Percentiles rank a stretch among this genome's conserved stretches.
phyloP scores from a whole-genome alignment of 2,113 vertebrate genomes.

The Poecile atricapillus region DNA sequence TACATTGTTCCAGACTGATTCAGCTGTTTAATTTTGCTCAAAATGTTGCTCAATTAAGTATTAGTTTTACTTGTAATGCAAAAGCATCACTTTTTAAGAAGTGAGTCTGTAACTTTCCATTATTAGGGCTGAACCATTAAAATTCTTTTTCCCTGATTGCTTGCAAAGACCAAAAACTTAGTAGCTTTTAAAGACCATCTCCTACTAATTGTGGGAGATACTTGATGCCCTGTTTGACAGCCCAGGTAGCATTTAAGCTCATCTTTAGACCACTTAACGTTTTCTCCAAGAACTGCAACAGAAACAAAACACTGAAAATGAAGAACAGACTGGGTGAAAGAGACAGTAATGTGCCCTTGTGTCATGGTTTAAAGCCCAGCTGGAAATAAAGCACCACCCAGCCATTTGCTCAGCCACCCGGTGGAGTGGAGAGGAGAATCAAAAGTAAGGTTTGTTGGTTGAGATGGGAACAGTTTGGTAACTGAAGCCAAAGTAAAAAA shows the following conservation, averaged over 20 bases:
- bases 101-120: not conserved
- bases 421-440: not conserved
- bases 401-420: fast-evolving
- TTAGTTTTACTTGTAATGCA: not conserved
- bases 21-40: not conserved
- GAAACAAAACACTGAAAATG: not conserved
- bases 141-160: not conserved
- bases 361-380: not conserved
- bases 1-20: not conserved
- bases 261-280: not conserved
- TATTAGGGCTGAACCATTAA: not conserved
- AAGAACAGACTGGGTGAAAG: not conserved
- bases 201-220: not conserved
- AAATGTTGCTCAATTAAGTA: not conserved
- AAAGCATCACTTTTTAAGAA: not conserved
- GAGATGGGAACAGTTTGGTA: not conserved
- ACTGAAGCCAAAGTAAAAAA: not conserved
- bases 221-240: not conserved
- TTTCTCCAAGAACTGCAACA: not conserved
- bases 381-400: not conserved
- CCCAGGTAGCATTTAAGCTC: not conserved
- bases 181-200: not conserved
- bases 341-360: not conserved
- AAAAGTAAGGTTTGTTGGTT: not conserved
- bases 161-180: not conserved